Evolutionary conservation across 2,797 vertebrate species (phyloP), one percentile per base, ranked within the genome.

Genomic region (Diceros bicornis): DNA sequence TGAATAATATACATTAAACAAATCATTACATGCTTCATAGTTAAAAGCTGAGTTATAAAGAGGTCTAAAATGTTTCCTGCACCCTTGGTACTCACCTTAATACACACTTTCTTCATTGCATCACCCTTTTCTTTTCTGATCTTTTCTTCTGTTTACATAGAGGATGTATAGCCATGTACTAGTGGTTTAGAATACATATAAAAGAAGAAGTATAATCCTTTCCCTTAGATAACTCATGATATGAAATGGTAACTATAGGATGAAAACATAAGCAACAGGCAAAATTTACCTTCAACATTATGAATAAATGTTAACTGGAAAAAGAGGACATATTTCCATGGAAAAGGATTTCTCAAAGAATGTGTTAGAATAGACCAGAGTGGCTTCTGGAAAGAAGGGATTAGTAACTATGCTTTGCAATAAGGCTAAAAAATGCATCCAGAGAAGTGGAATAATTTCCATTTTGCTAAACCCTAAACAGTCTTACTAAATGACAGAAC

Each of bases 241-340:
- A 79, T 74, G 6, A 64, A 89, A 87, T 61, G 27, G 7, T 52
- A 83, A 64, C 41, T 87, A 66, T 47, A 16, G 4, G 44, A 47
- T 55, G 20, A 72, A 94, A 89, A 75, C 1, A 75, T 68, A 87
- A 52, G 3, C 47, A 94, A 62, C 1, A 86, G n/a, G 14, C 20
- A 87, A 79, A 91, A 75, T 59, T 52, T 82, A 79, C 83, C n/a
- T 44, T 6, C 4, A 83, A 29, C 21, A 71, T 75, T 92, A 41
- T 68, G 29, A 83, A 64, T 82, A 81, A 82, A 89, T 85, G n/a
- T 66, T 88, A 78, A 72, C 21, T 72, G 29, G 68, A 59, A 87
- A 83, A 50, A 37, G 37, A 57, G 13, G 29, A 14, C 23, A 23
- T 34, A 66, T 92, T 84, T 83, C 8, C 29, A 84, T 11, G 25